Percentiles rank a stretch among this genome's conserved stretches.
These are phyloP conservation scores for Petrolisthes manimaculis DNA, from an alignment of 2,888 invertebrate genomes.

Conservation along the genomic window DNA sequence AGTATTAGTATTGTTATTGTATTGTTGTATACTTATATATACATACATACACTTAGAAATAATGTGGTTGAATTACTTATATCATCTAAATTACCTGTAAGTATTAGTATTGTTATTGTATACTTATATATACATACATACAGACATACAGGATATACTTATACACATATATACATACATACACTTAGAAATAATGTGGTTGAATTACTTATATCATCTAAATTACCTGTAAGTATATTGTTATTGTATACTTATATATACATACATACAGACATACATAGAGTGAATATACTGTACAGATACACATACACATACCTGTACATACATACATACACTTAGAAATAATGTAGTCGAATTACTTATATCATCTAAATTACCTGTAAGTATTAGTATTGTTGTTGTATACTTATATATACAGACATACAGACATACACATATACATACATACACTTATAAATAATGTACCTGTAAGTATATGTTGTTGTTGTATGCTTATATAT, in stretches of 20 bases:
- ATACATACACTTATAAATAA: conserved; percentile 78
- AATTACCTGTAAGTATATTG: conserved; percentile 73
- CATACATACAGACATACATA: no score
- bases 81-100: conserved; percentile 79
- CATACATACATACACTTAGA: conserved; percentile 91
- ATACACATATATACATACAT: no score
- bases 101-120: conserved; percentile 62
- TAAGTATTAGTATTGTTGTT: no score
- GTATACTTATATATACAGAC: neutral
- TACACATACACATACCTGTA: no score
- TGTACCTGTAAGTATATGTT: conserved; percentile 76
- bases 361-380: conserved; percentile 81
- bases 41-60: conserved; percentile 89
- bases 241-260: neutral
- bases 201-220: conserved; percentile 87
- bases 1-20: no score
- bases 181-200: conserved; percentile 90
- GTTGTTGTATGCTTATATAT: neutral
- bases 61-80: conserved; percentile 91
- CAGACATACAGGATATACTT: no score
- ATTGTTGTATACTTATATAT: conserved; percentile 72
- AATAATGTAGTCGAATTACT: conserved; percentile 90
- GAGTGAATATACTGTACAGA: no score
- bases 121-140: no score
- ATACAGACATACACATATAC: neutral